Evolutionary conservation across 2,797 vertebrate genomes (phyloP), one percentile per base, ranked within the genome.

Genomic region (Squalus acanthias): DNA sequence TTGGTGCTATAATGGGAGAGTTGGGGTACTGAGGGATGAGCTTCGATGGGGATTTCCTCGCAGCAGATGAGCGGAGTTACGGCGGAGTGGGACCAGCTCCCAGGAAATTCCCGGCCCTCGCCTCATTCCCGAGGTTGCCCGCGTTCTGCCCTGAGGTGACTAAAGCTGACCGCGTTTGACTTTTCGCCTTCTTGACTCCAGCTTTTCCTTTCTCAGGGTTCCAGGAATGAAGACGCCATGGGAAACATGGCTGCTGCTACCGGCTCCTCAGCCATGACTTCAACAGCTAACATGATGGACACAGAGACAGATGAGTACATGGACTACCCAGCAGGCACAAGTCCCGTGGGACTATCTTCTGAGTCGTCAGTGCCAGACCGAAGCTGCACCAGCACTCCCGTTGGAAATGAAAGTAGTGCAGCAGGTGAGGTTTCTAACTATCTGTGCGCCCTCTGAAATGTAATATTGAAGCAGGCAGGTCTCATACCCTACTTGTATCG

Each of bases 321-420:
- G 98, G 99, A 99, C 97, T 99, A 99, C 97, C 98, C 98, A 9
- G 98, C 98, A 96, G 98, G 98, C 8, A 99, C 98, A 95, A 99
- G 99, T 97, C 99, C 99, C 0, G 97, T 99, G 7, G 99, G 99
- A 0, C 97, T 99, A 96, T 99, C 99, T 92, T 99, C 99, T 0
- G 99, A 99, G 97, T 99, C 99, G 1, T 99, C 99, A 97, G 99
- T 98, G 97, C 99, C 99, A 98, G 99, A 99, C 97, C 98, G 99
- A 79, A 99, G 99, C 98, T 99, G 99, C 98, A 99, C 99, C 98
- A 99, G 99, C 98, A 99, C 99, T 87, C 99, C 99, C 0, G 98
- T 99, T 97, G 99, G 99, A 97, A 99, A 99, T 0, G 99, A 99
- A 96, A 98, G 99, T 97, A 99, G 99, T 0, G 98, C 99, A 0